Evolutionary conservation across 64 coral and sea anemone species (phyloP), one percentile per base, ranked within the genome.

Genomic region (Stichodactyla mertensii): DNA sequence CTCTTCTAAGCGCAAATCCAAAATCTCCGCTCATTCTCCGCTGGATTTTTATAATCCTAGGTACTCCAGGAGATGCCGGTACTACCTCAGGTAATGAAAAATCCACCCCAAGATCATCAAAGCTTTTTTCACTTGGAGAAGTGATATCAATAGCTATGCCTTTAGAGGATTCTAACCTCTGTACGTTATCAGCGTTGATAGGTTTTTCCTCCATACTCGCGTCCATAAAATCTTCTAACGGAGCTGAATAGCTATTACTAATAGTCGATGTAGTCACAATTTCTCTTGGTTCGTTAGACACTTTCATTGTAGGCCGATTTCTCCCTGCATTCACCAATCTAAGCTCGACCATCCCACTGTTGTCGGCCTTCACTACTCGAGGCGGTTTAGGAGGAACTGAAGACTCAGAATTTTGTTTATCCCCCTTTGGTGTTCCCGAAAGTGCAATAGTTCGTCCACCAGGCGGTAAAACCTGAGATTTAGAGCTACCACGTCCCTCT

Each of bases 1-100:
- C 90, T 55, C 97, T 83, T 45, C 97, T 86, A 55, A 99, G 83
- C n/a, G 97, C 97, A 90, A 99, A 95, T 2, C 97, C 97, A 84
- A 99, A 99, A 62, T 94, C 93, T 12, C 97, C 97, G 23, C 91
- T 95, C 12, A 87, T 58, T 82, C 90, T 86, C 20, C 93, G 86
- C 53, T 94, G 87, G 28, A 99, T 85, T 36, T 90, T 87, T 7
- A 95, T 87, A 88, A 92, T 59, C 77, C 97, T 90, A 55, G 97
- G 90, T 19, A 95, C 82, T 6, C 90, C 97, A 24, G 90, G 91
- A 70, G 77, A 86, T 18, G 88, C 93, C 14, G 93, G 97, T 78
- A 92, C 88, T 7, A 99, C 88, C 57, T 94, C 97, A 16, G 97
- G 97, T 54, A 99, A 77, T 28, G 84, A 84, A 10, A 99, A 88